Evolutionary conservation across 2,797 vertebrate genomes (phyloP), one percentile per base, ranked within the genome.

Genomic region (Discoglossus pictus): DNA sequence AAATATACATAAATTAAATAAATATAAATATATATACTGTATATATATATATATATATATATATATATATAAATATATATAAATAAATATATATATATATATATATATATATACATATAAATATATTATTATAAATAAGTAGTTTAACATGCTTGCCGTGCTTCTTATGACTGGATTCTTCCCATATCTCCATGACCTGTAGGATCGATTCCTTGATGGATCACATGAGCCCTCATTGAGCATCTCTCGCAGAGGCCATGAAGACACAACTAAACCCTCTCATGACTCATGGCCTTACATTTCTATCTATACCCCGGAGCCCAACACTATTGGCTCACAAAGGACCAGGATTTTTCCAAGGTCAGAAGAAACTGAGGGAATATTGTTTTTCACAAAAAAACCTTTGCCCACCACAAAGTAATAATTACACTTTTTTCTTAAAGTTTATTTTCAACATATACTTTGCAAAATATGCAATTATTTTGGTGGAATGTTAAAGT

Each of bases 161-260:
- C 4, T 8, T 8, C 8, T 4, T 55, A 63, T 40, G 21, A 63
- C 25, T 81, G 76, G 73, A 79, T 82, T 79, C 71, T 72, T 73
- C 73, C 69, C 78, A 64, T 73, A 80, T 82, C 75, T 77, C 55
- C 47, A 23, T 74, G 81, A 83, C 80, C 61, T 75, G 81, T 43
- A 74, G 80, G 86, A 90, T 92, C 89, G 79, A 85, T 91, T 83
- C 78, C 78, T 83, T 91, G 89, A 93, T 91, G 88, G 90, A 92
- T 92, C 89, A 85, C 86, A 87, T 88, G 89, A 84, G 81, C 81
- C 88, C 83, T 84, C 80, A 80, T 82, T 86, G 88, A 87, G 84
- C 84, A 77, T 89, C 88, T 89, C 86, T 76, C 74, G 1, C 77
- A 83, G 76, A 82, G 75, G 84, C 78, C 83, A 81, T 80, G 72